Evolutionary conservation across 2,888 invertebrate species (phyloP).

Genomic region (Zhuqinia jingwanae): DNA sequence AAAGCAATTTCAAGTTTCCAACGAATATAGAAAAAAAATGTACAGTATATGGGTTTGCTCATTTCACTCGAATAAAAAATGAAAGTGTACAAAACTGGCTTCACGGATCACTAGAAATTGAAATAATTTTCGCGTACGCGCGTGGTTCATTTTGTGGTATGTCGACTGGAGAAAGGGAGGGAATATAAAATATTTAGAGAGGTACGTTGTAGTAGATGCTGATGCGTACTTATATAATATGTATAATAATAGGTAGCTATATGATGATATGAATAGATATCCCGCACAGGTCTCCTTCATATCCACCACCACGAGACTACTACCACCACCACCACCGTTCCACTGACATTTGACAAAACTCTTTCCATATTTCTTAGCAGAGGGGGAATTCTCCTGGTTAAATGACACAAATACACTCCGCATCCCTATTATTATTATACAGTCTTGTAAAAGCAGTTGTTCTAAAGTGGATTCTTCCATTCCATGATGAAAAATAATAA

Average conservation of each 20-base stretch:
- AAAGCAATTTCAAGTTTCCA: constrained; percentile 48
- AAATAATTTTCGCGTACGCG: constrained; percentile 44
- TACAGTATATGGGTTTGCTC: not conserved
- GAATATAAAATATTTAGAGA: constrained; percentile 28
- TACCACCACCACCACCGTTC: not conserved
- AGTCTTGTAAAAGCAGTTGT: not conserved
- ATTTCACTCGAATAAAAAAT: constrained; percentile 33
- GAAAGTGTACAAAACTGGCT: constrained; percentile 8
- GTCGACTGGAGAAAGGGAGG: not conserved
- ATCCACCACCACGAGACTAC: no score
- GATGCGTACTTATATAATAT: no score
- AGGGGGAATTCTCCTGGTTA: constrained; percentile 42
- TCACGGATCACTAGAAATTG: constrained; percentile 38
- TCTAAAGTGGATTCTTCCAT: constrained; percentile 43
- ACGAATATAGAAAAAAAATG: constrained; percentile 4
- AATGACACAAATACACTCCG: constrained; percentile 33
- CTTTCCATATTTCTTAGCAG: constrained; percentile 55
- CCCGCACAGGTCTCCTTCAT: constrained; percentile 20
- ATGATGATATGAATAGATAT: no score
- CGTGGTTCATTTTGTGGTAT: constrained; percentile 51
- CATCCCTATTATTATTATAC: constrained; percentile 14
- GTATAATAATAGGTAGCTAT: no score
- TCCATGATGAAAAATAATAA: constrained; percentile 59
- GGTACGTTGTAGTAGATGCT: no score
- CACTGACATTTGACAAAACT: constrained; percentile 66